phyloP scores from a whole-genome alignment of 2,888 invertebrate species.

The Agrenia bidenticulata region DNA sequence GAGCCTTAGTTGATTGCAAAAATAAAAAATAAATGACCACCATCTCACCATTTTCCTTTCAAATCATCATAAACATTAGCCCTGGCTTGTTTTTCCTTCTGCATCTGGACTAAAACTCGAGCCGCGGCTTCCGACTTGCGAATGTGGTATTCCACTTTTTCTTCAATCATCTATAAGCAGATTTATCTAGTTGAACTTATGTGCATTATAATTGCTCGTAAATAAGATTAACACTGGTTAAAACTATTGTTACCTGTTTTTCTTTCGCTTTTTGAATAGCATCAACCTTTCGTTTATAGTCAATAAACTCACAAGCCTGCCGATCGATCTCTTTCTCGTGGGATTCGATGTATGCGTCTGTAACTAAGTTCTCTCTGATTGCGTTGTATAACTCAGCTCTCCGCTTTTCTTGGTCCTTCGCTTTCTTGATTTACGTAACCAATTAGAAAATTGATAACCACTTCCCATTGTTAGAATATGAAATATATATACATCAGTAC shows the following conservation, averaged over 20 bases:
- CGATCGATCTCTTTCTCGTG: constrained; percentile 50
- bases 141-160: constrained; percentile 44
- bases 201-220: too few species aligned
- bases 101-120: constrained; percentile 19
- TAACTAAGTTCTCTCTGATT: constrained; percentile 44
- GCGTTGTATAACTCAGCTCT: constrained; percentile 14
- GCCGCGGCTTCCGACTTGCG: constrained; percentile 42
- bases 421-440: too few species aligned
- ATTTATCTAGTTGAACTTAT: too few species aligned
- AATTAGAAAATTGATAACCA: too few species aligned
- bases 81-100: constrained; percentile 24
- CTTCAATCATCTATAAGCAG: constrained; percentile 42
- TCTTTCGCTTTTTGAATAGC: constrained; percentile 46
- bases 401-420: constrained; percentile 15
- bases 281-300: constrained; percentile 41
- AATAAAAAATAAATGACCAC: neutral
- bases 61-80: constrained; percentile 38
- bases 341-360: constrained; percentile 43
- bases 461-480: too few species aligned
- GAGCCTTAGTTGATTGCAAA: constrained; percentile 3
- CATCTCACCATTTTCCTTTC: constrained; percentile 47
- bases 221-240: too few species aligned
- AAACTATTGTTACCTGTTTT: constrained; percentile 31
- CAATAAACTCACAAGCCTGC: constrained; percentile 47
- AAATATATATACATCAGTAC: too few species aligned